These are phyloP conservation scores for Campylorhamphus procurvoides DNA, from an alignment of 2,113 vertebrate species.

Conservation along the genomic window DNA sequence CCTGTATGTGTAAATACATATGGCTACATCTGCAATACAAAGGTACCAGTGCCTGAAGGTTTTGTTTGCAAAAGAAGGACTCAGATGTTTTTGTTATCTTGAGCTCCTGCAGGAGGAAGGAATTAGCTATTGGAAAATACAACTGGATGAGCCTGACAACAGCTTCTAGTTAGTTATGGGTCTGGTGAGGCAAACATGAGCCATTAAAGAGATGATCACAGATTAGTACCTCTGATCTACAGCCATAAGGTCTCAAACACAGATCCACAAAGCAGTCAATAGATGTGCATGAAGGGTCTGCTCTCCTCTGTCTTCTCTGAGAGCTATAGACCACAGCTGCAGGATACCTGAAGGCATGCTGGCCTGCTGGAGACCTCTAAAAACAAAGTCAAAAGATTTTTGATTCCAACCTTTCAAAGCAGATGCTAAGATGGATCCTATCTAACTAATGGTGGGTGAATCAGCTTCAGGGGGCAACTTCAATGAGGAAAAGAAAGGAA, in stretches of 20 bases:
- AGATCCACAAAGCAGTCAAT: neutral
- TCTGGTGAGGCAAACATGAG: neutral
- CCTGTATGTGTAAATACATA: rapidly evolving
- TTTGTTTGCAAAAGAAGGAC: neutral
- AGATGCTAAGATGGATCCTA: neutral
- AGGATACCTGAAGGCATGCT: rapidly evolving
- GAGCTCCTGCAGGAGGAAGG: neutral
- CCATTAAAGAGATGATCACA: neutral
- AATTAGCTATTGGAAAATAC: neutral
- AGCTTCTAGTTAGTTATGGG: neutral
- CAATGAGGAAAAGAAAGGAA: neutral
- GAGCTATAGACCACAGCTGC: neutral
- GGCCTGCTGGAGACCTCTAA: neutral
- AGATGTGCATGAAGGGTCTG: neutral
- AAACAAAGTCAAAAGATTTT: neutral
- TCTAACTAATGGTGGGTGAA: neutral
- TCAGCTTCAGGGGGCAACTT: neutral
- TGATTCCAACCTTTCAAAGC: neutral
- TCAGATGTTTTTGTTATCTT: neutral
- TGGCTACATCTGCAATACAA: neutral
- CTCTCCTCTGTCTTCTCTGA: neutral
- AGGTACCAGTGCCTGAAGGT: neutral
- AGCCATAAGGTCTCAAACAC: neutral
- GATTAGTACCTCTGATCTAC: neutral
- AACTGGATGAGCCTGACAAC: neutral